These are phyloP conservation scores for Blastobasis lacticolella DNA, from an alignment of 2,888 invertebrate species.

Conservation along the genomic window DNA sequence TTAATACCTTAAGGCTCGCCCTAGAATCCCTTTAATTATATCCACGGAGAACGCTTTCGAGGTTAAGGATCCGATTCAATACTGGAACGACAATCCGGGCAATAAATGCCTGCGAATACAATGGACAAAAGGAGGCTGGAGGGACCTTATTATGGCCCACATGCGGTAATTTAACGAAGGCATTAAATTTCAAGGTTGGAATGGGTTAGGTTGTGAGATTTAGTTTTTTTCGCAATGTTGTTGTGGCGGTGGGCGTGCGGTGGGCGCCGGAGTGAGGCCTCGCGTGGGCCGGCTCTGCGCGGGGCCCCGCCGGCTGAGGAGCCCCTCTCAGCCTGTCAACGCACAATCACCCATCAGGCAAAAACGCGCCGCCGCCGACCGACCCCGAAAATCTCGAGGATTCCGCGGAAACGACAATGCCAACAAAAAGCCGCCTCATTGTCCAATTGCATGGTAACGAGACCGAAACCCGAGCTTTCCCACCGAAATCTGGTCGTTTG, in stretches of 20 bases:
- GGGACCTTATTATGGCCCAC: slow-evolving; percentile 54
- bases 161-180: slow-evolving; percentile 57
- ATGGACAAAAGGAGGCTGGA: slow-evolving; percentile 45
- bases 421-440: slow-evolving; percentile 18
- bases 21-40: slow-evolving; percentile 30
- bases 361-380: slow-evolving; percentile 22
- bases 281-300: slow-evolving; percentile 7
- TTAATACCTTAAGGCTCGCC: slow-evolving; percentile 27
- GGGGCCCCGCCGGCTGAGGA: slow-evolving; percentile 5
- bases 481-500: slow-evolving; percentile 57
- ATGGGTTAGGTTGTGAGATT: slow-evolving; percentile 53
- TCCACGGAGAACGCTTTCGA: slow-evolving; percentile 15
- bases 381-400: slow-evolving; percentile 36
- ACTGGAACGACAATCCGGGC: slow-evolving; percentile 18
- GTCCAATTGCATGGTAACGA: slow-evolving; percentile 47
- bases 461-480: slow-evolving; percentile 51
- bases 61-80: slow-evolving; percentile 15
- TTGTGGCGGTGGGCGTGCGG: slow-evolving; percentile 59
- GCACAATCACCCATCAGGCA: slow-evolving; percentile 28
- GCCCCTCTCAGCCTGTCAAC: slow-evolving; percentile 30
- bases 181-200: slow-evolving; percentile 66
- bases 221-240: slow-evolving; percentile 68
- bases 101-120: slow-evolving; percentile 38
- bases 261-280: slow-evolving; percentile 40
- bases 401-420: slow-evolving; percentile 35